Base-by-base conservation (phyloP, 2,888 invertebrate genomes). In the Sarcophaga variegata region DNA sequence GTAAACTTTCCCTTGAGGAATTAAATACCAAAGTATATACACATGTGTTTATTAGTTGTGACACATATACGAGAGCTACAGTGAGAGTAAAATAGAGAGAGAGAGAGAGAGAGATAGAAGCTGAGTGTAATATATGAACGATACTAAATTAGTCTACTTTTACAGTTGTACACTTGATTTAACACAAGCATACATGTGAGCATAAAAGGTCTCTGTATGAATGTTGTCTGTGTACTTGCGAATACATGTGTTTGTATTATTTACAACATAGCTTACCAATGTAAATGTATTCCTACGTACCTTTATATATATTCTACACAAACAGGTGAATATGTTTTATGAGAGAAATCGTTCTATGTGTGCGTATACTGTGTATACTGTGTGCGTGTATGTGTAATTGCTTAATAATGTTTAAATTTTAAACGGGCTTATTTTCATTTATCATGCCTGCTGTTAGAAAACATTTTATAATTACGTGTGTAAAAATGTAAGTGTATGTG, bases 111-210 rank as follows among this genome's bases (percentile, higher is more conserved):
- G 14, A 14, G 49, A 11, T 49, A 49, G 14, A 14, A 14, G 1
- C 1, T 4, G 49, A 14, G 47, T 67, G 49, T 49, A 62, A 75
- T 69, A 81, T 75, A 74, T 74, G 74, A 69, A 54, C 69, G 63
- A 69, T 69, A 47, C 74, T 49, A 81, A 81, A 81, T 75, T 81
- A 81, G 74, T 25, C 81, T 81, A 69, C 81, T 81, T 37, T 37
- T 63, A 62, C 67, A 49, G 67, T 81, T 81, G 60, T 74, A 62
- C 67, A 74, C 81, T 47, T 81, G 80, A 81, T 81, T 81, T 74
- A 81, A 74, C 74, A 74, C 66, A 66, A 69, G 74, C 74, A 74
- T 74, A 74, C 4, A 49, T 49, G 49, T 4, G 49, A 49, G 81
- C n/a, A 62, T 27, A 54, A 70, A 22, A 70, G 14, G 14, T 49